Base-by-base conservation (phyloP, 1,140 invertebrate genomes). In the Eurosta solidaginis region DNA sequence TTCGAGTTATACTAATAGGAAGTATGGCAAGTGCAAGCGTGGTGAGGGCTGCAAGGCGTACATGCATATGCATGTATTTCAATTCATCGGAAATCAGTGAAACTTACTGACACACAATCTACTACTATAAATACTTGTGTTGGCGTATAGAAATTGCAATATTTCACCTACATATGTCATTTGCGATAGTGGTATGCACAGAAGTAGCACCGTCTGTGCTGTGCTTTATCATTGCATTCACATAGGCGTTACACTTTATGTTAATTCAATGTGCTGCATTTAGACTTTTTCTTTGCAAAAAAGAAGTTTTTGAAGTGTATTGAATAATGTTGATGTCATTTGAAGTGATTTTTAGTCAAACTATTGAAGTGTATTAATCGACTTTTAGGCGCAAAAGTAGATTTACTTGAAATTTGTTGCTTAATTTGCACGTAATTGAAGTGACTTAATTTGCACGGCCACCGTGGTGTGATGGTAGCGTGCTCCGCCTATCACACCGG, bases 151-250 rank as follows among this genome's bases (percentile, higher is more conserved):
- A 68, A 68, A 68, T 40, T 68, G 59, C 59, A 29, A 40, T 68
- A 68, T 68, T 68, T 68, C 59, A 68, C 59, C 59, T 42, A 68
- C 59, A 68, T 68, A 68, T 68, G 59, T 68, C 59, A 40, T 68
- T 40, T 20, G 29, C 27, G 59, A 22, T 68, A 54, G 27, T 54
- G 27, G 22, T 54, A n/a, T n/a, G n/a, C n/a, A n/a, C n/a, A 40
- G 59, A 29, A 40, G 33, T 1, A 47, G 45, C 45, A 47, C 33
- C 36, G 36, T 17, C 36, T 42, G n/a, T n/a, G 59, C 29, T 68
- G 59, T 54, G 52, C 59, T 68, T 68, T 68, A 68, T 68, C 36
- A 40, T 40, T 68, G 59, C 59, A 29, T 68, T 7, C 33, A 68
- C 40, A 20, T 68, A 68, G 59, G 59, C 29, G 33, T 20, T 68